A percentile compares a stretch with the other conserved stretches of the same genome.
Evolutionary conservation across 2,888 invertebrate genomes (phyloP).

Genomic region (Abscondita cerata): DNA sequence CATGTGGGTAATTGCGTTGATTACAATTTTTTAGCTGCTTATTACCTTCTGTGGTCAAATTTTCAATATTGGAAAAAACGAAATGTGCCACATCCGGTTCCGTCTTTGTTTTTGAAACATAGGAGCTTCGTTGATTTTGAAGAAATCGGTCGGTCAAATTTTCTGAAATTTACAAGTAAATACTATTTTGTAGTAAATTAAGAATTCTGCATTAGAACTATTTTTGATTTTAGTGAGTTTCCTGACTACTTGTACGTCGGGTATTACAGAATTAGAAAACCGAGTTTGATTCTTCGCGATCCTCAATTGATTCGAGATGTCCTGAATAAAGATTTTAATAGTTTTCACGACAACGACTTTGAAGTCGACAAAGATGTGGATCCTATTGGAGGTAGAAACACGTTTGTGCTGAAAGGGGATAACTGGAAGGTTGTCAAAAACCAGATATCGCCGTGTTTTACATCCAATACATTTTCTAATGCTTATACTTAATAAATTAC

Average conservation of each 20-base stretch:
- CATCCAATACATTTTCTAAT: conserved; percentile 53
- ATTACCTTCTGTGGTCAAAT: conserved; percentile 21
- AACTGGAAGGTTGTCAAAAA: conserved; percentile 61
- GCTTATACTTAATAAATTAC: neutral
- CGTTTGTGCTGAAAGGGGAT: conserved; percentile 59
- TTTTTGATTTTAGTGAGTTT: conserved; percentile 48
- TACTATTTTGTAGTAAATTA: neutral
- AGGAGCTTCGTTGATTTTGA: conserved; percentile 39
- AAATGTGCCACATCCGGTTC: conserved; percentile 43
- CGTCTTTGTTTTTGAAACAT: conserved; percentile 46
- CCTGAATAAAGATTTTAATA: conserved; percentile 51
- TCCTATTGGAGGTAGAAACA: conserved; percentile 59
- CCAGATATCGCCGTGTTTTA: conserved; percentile 61
- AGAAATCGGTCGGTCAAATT: conserved; percentile 44
- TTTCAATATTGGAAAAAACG: conserved; percentile 43
- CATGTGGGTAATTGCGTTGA: neutral
- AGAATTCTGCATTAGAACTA: no score
- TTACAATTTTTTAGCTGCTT: neutral
- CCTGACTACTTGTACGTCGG: conserved; percentile 52
- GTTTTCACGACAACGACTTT: conserved; percentile 55
- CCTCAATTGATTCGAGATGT: conserved; percentile 53
- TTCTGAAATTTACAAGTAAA: conserved; percentile 48
- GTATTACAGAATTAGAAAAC: conserved; percentile 48
- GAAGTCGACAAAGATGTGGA: conserved; percentile 56
- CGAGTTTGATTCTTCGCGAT: conserved; percentile 51